Evolutionary conservation across 2,797 vertebrate species (phyloP).

Genomic region (Telmatherina bonti): DNA sequence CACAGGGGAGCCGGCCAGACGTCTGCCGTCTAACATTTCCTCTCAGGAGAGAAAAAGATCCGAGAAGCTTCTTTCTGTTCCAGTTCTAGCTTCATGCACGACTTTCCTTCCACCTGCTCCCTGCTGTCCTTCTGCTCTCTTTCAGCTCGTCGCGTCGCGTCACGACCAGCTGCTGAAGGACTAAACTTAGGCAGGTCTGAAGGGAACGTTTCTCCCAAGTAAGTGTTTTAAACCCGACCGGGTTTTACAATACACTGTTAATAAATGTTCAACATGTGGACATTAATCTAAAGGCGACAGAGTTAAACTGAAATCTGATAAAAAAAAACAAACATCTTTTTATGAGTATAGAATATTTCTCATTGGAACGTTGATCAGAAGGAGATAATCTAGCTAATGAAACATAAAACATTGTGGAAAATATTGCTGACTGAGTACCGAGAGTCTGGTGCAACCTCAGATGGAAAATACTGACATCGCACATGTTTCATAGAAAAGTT

Average conservation of each 20-base stretch:
- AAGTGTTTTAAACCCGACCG: too few species aligned
- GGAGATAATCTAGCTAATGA: not conserved
- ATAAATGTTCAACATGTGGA: too few species aligned
- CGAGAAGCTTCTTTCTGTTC: slow-evolving; percentile 46
- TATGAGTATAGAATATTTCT: not conserved
- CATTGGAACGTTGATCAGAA: not conserved
- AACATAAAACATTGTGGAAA: not conserved
- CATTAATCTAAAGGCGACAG: too few species aligned
- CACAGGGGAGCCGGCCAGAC: slow-evolving; percentile 60
- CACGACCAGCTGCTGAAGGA: too few species aligned
- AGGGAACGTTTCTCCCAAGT: too few species aligned
- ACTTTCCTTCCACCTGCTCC: slow-evolving; percentile 22
- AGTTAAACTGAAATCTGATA: too few species aligned
- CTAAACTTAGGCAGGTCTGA: too few species aligned
- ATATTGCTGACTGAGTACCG: not conserved
- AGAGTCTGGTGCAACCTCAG: too few species aligned
- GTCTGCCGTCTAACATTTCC: slow-evolving; percentile 65
- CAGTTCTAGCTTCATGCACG: slow-evolving; percentile 29
- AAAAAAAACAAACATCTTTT: not conserved
- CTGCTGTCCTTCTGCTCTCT: too few species aligned
- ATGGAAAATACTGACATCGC: not conserved
- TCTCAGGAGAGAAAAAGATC: slow-evolving; percentile 65
- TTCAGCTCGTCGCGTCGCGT: too few species aligned
- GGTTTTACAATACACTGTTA: too few species aligned
- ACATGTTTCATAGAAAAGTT: not conserved